These are phyloP conservation scores for Conomelus anceps DNA, from an alignment of 2,888 invertebrate species.

Conservation along the genomic window DNA sequence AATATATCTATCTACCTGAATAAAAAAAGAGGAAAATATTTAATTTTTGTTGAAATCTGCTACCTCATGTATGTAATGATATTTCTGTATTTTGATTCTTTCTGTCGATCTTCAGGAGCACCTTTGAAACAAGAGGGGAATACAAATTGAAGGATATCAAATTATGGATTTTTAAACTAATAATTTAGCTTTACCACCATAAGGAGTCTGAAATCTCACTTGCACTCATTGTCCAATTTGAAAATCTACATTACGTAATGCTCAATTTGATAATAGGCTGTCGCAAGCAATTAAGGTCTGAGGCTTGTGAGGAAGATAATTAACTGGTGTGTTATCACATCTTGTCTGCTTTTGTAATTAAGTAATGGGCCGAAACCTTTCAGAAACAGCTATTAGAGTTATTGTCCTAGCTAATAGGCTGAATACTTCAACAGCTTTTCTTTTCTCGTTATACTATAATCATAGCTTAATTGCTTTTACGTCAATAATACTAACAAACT, in stretches of 20 bases:
- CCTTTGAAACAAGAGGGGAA: too few species aligned
- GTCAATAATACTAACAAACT: not conserved
- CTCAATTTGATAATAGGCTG: not conserved
- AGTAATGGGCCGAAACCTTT: not conserved
- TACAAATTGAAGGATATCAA: too few species aligned
- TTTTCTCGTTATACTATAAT: not conserved
- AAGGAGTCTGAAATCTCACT: not conserved
- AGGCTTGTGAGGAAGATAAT: not conserved
- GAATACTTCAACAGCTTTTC: not conserved
- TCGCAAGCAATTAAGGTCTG: not conserved
- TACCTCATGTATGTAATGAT: too few species aligned
- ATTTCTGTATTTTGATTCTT: too few species aligned
- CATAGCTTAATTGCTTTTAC: not conserved
- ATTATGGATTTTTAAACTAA: not conserved
- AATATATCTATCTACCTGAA: too few species aligned
- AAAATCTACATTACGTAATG: not conserved
- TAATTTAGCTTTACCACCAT: not conserved
- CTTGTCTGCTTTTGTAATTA: not conserved
- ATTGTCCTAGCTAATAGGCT: not conserved
- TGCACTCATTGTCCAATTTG: not conserved
- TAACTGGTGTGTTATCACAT: not conserved
- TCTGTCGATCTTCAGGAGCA: too few species aligned
- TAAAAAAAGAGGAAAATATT: too few species aligned
- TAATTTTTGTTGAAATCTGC: too few species aligned
- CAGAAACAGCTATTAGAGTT: not conserved